Evolutionary conservation across 2,113 vertebrate species (phyloP).

Genomic region (Hippocampus mohnikei): DNA sequence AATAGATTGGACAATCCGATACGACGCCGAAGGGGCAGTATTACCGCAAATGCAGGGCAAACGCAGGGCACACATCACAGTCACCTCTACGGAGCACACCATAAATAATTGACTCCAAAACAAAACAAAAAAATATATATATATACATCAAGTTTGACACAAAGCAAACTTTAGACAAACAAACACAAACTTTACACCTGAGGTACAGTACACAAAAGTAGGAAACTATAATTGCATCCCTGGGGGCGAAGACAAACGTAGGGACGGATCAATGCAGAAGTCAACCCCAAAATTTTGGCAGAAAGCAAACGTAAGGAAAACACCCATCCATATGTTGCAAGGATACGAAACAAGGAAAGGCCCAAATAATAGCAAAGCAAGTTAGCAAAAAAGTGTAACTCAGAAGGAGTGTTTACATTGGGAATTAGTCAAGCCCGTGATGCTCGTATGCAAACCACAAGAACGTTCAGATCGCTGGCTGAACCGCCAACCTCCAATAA

Average conservation of each 20-base stretch:
- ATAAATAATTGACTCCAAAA: not conserved
- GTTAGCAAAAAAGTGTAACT: not conserved
- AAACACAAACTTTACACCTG: not conserved
- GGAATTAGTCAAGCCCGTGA: conserved; percentile 15
- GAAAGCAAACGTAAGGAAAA: not conserved
- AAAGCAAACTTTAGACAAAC: not conserved
- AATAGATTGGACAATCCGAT: too few relatives aligned
- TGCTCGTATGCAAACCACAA: conserved; percentile 13
- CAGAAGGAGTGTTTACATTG: conserved; percentile 11
- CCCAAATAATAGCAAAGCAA: conserved; percentile 12
- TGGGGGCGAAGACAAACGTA: conserved; percentile 8
- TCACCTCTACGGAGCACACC: not conserved
- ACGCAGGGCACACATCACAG: too few relatives aligned
- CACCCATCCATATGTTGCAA: conserved; percentile 10
- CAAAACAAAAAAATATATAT: not conserved
- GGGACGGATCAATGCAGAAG: conserved; percentile 13
- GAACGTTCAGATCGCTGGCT: conserved; percentile 8
- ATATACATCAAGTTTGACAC: not conserved
- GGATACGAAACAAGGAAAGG: conserved; percentile 10
- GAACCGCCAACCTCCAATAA: conserved; percentile 3
- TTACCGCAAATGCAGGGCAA: too few relatives aligned
- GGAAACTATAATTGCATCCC: not conserved
- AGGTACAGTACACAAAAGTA: not conserved
- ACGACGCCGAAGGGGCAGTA: too few relatives aligned
- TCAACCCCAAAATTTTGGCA: conserved; percentile 18